Evolutionary conservation across 2,113 vertebrate genomes (phyloP).

Genomic region (Scolopax mira): DNA sequence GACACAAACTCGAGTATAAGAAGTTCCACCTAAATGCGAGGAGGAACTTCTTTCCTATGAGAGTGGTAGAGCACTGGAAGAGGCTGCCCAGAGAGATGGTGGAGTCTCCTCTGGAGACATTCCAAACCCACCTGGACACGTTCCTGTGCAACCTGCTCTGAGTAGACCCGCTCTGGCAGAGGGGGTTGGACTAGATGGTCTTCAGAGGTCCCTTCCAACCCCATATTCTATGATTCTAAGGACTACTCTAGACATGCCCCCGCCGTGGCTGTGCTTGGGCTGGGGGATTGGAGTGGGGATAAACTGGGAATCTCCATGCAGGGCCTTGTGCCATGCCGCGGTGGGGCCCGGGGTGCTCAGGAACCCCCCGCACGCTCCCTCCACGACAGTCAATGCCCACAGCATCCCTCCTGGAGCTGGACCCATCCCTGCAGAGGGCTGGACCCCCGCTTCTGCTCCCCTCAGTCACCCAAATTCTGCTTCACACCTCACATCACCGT

Average conservation of each 20-base stretch:
- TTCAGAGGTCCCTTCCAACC: no score
- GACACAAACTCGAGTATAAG: no score
- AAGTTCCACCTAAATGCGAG: no score
- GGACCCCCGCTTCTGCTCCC: background rate
- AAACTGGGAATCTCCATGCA: background rate
- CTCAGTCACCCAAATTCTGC: accelerated
- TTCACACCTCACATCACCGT: background rate
- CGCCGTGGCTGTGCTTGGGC: accelerated
- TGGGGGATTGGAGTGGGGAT: no score
- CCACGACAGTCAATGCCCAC: accelerated
- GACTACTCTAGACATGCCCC: background rate
- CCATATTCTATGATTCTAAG: background rate
- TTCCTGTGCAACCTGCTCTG: no score
- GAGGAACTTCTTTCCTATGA: no score
- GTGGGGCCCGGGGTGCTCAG: accelerated
- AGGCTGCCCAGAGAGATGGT: no score
- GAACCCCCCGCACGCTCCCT: accelerated
- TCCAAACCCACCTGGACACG: no score
- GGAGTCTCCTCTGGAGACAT: no score
- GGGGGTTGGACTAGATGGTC: no score
- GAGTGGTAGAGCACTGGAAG: no score
- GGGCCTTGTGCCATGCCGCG: accelerated
- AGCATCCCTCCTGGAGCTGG: background rate
- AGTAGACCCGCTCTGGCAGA: no score
- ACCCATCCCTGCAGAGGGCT: background rate